Evolutionary conservation across 2,888 invertebrate genomes (phyloP), one percentile per base, ranked within the genome.

Genomic region (Hypena proboscidalis): DNA sequence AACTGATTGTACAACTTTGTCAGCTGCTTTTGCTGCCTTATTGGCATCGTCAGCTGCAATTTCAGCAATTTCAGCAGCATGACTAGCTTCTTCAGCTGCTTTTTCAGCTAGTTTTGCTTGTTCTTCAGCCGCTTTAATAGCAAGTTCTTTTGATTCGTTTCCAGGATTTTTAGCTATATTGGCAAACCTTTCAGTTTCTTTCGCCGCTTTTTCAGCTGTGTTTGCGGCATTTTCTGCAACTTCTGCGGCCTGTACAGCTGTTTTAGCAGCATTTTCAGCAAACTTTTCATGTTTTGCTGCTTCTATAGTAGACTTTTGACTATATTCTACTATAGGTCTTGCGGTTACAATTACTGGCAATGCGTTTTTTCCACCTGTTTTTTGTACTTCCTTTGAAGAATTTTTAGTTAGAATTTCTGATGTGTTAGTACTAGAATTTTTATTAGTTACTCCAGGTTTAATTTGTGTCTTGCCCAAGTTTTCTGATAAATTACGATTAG

Each of bases 21-120:
- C 38, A 8, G 64, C 63, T 13, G 41, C 43, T 7, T 46, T 56
- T 0, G 67, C 56, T 3, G 63, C 53, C 23, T 40, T 49, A 9
- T 61, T 49, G n/a, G 45, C 65, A 30, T 42, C 45, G 17, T 43
- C 39, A 4, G 59, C 53, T 3, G 50, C 62, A 10, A 23, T 36
- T 1, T 61, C 65, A n/a, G 60, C 60, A 7, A 45, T 51, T 45
- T 49, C 17, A 7, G 65, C 65, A 0, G 57, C 65, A 11, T 60
- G 38, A n/a, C 58, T 38, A 26, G 70, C 57, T 44, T 63, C 56
- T 27, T 68, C 67, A 38, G 60, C 60, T 13, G 58, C 59, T 23
- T 62, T 52, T 17, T 36, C 53, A 6, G 65, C 61, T 13, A 49
- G 8, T 30, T 35, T 45, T 13, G 53, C 61, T 4, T 56, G 52